Conservation (phyloP, 2,888 invertebrate species). For the Chloroclysta siterata region DNA sequence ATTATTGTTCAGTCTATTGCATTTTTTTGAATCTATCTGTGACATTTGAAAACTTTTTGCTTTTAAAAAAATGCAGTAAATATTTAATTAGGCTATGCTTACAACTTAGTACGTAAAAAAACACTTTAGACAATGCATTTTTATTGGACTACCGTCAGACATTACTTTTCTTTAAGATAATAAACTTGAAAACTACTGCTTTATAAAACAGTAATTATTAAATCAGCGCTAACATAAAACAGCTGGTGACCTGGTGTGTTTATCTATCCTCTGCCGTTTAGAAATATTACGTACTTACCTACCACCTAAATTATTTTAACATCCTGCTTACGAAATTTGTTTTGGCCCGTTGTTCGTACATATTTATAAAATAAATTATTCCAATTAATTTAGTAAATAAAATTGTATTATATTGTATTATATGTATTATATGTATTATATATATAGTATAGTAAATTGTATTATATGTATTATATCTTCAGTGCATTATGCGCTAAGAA, state of each 20-base stretch:
- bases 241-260: constrained; percentile 44
- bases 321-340: not conserved
- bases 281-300: constrained; percentile 41
- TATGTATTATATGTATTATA: too few species aligned
- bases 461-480: too few species aligned
- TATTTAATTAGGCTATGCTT: constrained; percentile 34
- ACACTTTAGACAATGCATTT: constrained; percentile 21
- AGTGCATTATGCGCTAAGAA: too few species aligned
- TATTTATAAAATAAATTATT: too few species aligned
- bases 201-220: constrained; percentile 28
- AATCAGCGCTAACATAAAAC: constrained; percentile 39
- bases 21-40: constrained; percentile 58
- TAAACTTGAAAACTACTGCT: constrained; percentile 11
- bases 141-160: constrained; percentile 42
- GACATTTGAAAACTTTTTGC: constrained; percentile 39
- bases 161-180: constrained; percentile 6
- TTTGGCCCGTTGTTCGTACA: not conserved
- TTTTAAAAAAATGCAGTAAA: constrained; percentile 15
- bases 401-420: too few species aligned
- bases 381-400: too few species aligned
- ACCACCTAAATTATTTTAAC: constrained; percentile 11
- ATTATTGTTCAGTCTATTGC: constrained; percentile 56
- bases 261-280: constrained; percentile 42
- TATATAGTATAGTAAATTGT: too few species aligned
- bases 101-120: constrained; percentile 7